These are phyloP conservation scores for Smittia sp. DNA, from an alignment of 2,888 invertebrate genomes.

Conservation along the genomic window DNA sequence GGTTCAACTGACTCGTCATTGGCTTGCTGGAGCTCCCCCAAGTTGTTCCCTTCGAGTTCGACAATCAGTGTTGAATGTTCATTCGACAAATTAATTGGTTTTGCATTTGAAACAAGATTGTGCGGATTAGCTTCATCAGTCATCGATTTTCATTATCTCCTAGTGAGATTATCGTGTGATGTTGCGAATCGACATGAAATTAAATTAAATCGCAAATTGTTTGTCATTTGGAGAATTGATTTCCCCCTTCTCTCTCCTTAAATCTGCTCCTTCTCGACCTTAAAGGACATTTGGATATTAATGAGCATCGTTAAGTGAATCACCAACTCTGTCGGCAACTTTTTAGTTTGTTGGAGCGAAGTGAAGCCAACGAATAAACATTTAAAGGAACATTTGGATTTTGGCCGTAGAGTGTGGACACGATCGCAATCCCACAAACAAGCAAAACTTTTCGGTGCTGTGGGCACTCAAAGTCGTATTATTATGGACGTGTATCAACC, in stretches of 20 bases:
- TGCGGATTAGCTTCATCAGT: conserved; percentile 4
- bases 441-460: background rate
- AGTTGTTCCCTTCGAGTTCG: too few species aligned
- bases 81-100: background rate
- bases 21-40: too few species aligned
- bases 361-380: conserved; percentile 3
- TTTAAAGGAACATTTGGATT: background rate
- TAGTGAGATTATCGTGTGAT: background rate
- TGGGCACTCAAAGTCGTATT: conserved; percentile 10
- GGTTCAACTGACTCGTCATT: too few species aligned
- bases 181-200: background rate
- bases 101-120: background rate
- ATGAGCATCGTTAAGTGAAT: conserved; percentile 14
- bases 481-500: conserved; percentile 40
- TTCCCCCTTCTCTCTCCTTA: background rate
- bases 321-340: background rate
- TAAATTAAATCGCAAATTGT: background rate
- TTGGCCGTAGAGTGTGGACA: conserved; percentile 1
- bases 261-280: background rate
- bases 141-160: background rate
- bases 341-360: background rate
- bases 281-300: conserved; percentile 16
- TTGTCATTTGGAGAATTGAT: background rate
- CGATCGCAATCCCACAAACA: background rate
- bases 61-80: too few species aligned